A percentile compares a stretch with the other conserved stretches of the same genome.
These are phyloP conservation scores for Acleris laterana DNA, from an alignment of 2,888 invertebrate species.

Conservation along the genomic window DNA sequence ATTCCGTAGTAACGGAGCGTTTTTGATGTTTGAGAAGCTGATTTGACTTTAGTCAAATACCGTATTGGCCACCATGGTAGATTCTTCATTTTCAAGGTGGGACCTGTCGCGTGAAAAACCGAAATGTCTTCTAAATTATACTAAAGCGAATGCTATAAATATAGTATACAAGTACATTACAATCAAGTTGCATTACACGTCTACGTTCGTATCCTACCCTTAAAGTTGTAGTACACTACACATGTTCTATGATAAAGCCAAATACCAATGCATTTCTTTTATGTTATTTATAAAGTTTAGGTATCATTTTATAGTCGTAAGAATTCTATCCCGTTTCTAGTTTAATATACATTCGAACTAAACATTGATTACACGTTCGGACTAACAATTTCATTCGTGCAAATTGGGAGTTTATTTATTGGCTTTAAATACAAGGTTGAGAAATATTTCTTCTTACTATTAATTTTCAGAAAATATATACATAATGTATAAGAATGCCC, in stretches of 20 bases:
- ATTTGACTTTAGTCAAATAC: too few relatives aligned
- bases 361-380: constrained; percentile 7
- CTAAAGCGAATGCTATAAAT: constrained; percentile 28
- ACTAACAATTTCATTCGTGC: neutral
- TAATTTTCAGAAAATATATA: too few relatives aligned
- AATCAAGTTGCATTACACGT: constrained; percentile 27
- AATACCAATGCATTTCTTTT: constrained; percentile 83
- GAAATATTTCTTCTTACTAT: too few relatives aligned
- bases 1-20: too few relatives aligned
- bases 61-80: too few relatives aligned
- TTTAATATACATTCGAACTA: constrained; percentile 24
- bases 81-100: too few relatives aligned
- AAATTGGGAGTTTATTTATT: neutral
- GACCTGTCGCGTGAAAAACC: too few relatives aligned
- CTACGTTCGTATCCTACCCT: constrained; percentile 63
- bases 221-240: constrained; percentile 75
- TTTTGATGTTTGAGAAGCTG: too few relatives aligned
- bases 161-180: constrained; percentile 37
- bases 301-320: constrained; percentile 51
- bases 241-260: constrained; percentile 83
- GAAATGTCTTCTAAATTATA: constrained; percentile 20
- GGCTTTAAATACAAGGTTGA: too few relatives aligned
- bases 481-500: too few relatives aligned
- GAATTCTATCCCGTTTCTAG: constrained; percentile 38
- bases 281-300: constrained; percentile 75